Evolutionary conservation across 2,797 vertebrate genomes (phyloP).

Genomic region (Chelidonichthys spinosus): DNA sequence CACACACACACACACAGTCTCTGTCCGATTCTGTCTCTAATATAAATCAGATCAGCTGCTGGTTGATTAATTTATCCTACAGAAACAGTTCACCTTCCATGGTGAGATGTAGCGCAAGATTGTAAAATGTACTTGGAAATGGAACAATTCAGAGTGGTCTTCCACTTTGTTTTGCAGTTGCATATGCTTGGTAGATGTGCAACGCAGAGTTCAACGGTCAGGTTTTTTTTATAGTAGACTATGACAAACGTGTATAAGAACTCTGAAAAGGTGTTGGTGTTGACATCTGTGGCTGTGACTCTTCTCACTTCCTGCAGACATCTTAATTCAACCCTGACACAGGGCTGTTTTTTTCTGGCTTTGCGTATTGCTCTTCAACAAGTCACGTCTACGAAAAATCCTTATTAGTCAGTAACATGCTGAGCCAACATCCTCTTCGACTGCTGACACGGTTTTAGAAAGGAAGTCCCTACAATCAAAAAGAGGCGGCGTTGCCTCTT

Average conservation of each 20-base stretch:
- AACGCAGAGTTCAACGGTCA: not conserved
- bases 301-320: slow-evolving; percentile 88
- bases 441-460: slow-evolving; percentile 47
- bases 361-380: slow-evolving; percentile 17
- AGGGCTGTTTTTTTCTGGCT: slow-evolving; percentile 21
- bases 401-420: slow-evolving; percentile 52
- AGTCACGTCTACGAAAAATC: slow-evolving; percentile 35
- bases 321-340: slow-evolving; percentile 66
- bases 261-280: not conserved
- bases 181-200: not conserved
- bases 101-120: not conserved
- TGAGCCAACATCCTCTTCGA: slow-evolving; percentile 72
- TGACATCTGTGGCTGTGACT: slow-evolving; percentile 68
- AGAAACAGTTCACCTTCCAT: not conserved
- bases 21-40: not conserved
- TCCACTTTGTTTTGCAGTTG: not conserved
- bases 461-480: slow-evolving; percentile 39
- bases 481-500: slow-evolving; percentile 19
- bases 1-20: too few relatives aligned
- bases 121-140: not conserved
- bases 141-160: not conserved
- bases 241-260: not conserved
- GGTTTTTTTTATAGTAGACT: not conserved
- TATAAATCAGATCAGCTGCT: not conserved
- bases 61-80: not conserved